Evolutionary conservation across 2,888 invertebrate species (phyloP), one percentile per base, ranked within the genome.

Genomic region (Chirona hameri): DNA sequence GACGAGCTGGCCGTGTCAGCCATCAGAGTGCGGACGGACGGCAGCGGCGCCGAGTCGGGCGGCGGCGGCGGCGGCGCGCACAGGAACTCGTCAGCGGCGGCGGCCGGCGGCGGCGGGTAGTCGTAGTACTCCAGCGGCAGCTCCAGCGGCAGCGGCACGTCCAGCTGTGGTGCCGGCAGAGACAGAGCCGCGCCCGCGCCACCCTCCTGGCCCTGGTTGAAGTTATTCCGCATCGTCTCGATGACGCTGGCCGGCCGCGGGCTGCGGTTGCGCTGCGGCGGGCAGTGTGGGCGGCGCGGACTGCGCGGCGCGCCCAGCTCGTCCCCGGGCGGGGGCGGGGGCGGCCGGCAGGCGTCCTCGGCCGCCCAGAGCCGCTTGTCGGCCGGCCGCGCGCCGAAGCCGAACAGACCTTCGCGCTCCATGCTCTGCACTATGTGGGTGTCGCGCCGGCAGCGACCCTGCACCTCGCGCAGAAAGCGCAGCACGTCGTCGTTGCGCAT

Each of bases 191-290:
- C 31, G 31, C 31, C 31, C 4, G 29, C 69, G 72, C 31, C 39
- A 31, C 72, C 72, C 24, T 76, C 76, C 76, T 76, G 39, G 46
- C 76, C 76, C 76, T 76, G 76, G 76, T 80, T 80, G 80, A 80
- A 80, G 52, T 55, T 80, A 52, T 55, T 52, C n/a, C 80, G 80
- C 80, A 80, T 80, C 52, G 24, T 80, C 52, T 80, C 80, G 18
- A 80, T 52, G 52, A 80, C 80, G 80, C 52, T 80, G 52, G 80
- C 80, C 27, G 80, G 80, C 18, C 80, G 80, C 29, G 80, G 80
- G 29, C 80, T 80, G 27, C 52, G 48, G 27, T 55, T 48, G n/a
- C 80, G 48, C 80, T 52, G 52, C 27, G 52, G 52, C 80, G 27
- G 27, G 21, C 39, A 7, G 52, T 55, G 52, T 15, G 80, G 27